These are phyloP conservation scores for Drosophila meridionalis DNA, from an alignment of 2,888 invertebrate genomes.

Conservation along the genomic window DNA sequence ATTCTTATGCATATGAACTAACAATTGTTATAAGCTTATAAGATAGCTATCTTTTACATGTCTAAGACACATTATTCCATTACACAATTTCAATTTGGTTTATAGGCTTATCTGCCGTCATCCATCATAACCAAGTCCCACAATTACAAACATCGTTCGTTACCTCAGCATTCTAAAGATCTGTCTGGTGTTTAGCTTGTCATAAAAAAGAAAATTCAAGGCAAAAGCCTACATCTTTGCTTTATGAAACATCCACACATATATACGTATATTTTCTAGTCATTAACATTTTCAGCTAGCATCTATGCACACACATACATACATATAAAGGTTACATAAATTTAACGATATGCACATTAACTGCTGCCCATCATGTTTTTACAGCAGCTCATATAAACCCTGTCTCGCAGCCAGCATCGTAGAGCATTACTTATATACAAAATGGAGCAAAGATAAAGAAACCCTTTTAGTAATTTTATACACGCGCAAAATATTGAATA, in stretches of 20 bases:
- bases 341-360: slow-evolving; percentile 44
- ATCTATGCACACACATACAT: background rate
- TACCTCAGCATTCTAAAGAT: background rate
- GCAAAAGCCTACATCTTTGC: background rate
- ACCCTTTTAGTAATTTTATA: slow-evolving; percentile 69
- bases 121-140: background rate
- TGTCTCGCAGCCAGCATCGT: slow-evolving; percentile 13
- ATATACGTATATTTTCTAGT: background rate
- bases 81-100: background rate
- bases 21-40: no score
- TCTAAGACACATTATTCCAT: background rate
- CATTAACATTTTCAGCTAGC: slow-evolving; percentile 29
- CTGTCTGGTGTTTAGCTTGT: no score
- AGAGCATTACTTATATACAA: slow-evolving; percentile 1
- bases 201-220: background rate
- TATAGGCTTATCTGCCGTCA: background rate
- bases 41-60: background rate
- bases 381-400: slow-evolving; percentile 41
- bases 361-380: slow-evolving; percentile 41
- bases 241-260: background rate
- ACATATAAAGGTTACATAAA: slow-evolving; percentile 9
- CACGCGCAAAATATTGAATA: slow-evolving; percentile 62
- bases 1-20: no score
- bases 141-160: background rate
- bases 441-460: slow-evolving; percentile 28